These are phyloP conservation scores for Paralvinella palmiformis DNA, from an alignment of 1,140 invertebrate genomes.

Conservation along the genomic window DNA sequence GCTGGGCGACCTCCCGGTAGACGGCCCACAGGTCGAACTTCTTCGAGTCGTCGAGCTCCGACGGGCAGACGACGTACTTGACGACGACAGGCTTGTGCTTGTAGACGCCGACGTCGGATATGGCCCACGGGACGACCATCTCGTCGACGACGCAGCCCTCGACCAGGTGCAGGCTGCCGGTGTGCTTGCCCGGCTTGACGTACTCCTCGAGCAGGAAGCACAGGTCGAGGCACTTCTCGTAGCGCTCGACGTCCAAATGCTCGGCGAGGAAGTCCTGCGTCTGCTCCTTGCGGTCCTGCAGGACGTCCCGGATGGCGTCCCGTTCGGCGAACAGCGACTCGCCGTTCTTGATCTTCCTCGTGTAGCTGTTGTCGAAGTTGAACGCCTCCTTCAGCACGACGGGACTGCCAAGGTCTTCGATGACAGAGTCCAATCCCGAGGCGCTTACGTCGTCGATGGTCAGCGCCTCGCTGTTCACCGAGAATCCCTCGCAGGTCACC, in stretches of 20 bases:
- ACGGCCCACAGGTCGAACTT: slow-evolving; percentile 2
- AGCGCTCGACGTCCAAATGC: too few species aligned
- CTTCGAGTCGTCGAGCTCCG: too few species aligned
- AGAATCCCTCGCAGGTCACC: background rate
- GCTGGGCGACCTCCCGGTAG: background rate
- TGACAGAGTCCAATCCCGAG: background rate
- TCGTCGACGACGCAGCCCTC: slow-evolving; percentile 5
- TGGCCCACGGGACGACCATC: slow-evolving; percentile 8
- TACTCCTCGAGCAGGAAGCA: background rate
- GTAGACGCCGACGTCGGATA: background rate
- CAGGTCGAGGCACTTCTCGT: too few species aligned
- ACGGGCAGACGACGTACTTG: background rate
- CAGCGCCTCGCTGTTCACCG: background rate
- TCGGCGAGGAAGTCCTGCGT: background rate
- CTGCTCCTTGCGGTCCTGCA: background rate
- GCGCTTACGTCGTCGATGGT: background rate
- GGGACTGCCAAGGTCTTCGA: background rate
- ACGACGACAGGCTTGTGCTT: background rate
- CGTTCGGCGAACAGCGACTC: background rate
- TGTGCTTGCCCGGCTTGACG: background rate
- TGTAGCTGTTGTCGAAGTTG: background rate
- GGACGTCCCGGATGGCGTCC: background rate
- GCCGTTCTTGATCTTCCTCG: background rate
- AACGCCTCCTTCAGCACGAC: background rate
- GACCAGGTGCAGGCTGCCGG: background rate